Percentiles rank a stretch among this genome's conserved stretches.
These are phyloP conservation scores for Chaenodraco wilsoni DNA, from an alignment of 2,797 vertebrate genomes.

Conservation along the genomic window DNA sequence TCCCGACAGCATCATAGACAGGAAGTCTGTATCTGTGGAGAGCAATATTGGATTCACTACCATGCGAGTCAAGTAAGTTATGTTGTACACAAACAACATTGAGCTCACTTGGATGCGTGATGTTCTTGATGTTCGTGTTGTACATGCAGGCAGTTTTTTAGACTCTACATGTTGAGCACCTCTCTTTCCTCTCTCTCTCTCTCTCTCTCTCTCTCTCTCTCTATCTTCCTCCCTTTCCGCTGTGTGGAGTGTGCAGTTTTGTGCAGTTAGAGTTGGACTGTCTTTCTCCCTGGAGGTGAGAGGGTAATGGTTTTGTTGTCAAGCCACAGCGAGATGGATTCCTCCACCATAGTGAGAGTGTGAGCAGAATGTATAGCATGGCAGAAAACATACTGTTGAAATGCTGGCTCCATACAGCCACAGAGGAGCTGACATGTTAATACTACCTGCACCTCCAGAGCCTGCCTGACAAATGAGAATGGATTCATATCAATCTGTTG, in stretches of 20 bases:
- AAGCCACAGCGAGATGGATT: constrained; percentile 74
- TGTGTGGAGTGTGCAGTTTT: constrained; percentile 66
- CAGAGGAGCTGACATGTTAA: constrained; percentile 62
- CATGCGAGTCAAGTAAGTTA: constrained; percentile 83
- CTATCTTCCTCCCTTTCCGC: constrained; percentile 49
- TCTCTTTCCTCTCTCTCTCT: constrained; percentile 13
- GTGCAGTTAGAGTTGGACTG: constrained; percentile 61
- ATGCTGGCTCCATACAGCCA: constrained; percentile 50
- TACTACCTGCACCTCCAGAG: constrained; percentile 49
- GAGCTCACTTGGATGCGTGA: constrained; percentile 36
- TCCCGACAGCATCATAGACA: constrained; percentile 52
- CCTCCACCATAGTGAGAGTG: constrained; percentile 56
- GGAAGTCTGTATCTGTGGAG: constrained; percentile 61
- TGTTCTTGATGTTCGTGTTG: constrained; percentile 1
- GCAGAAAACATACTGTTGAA: constrained; percentile 56
- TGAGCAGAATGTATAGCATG: constrained; percentile 71
- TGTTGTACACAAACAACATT: constrained; percentile 40
- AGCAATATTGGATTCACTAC: constrained; percentile 61
- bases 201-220: constrained; percentile 9
- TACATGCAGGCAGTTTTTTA: constrained; percentile 13
- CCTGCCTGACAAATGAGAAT: constrained; percentile 66
- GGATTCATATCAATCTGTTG: constrained; percentile 77
- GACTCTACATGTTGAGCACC: constrained; percentile 36
- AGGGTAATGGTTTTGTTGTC: constrained; percentile 79
- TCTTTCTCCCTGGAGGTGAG: constrained; percentile 74